Conservation (phyloP, 2,888 invertebrate genomes). For the Crocallis elinguaria region DNA sequence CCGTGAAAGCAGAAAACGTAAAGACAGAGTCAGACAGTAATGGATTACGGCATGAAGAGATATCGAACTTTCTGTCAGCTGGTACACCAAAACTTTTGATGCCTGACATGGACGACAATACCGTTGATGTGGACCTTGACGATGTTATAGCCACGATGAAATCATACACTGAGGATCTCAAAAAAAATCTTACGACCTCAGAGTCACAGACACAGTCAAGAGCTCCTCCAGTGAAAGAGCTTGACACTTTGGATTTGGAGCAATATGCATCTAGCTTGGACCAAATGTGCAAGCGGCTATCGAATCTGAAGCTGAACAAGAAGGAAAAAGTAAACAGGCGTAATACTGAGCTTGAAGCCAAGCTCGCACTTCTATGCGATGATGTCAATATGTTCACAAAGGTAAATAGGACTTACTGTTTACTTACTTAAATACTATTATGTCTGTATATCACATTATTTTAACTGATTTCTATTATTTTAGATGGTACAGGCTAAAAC, state of each 20-base stretch:
- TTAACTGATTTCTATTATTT: constrained; percentile 29
- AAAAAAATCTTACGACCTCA: constrained; percentile 49
- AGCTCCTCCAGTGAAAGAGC: constrained; percentile 26
- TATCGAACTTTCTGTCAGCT: constrained; percentile 61
- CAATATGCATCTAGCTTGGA: constrained; percentile 66
- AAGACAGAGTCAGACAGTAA: constrained; percentile 35
- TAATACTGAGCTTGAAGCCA: constrained; percentile 62
- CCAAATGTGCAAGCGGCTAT: constrained; percentile 65
- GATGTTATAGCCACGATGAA: constrained; percentile 63
- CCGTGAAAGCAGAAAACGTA: constrained; percentile 34
- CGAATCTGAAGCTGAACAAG: constrained; percentile 59
- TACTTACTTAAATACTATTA: neutral
- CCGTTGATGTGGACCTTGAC: constrained; percentile 59
- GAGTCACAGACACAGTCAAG: constrained; percentile 36
- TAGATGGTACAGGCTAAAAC: constrained; percentile 73
- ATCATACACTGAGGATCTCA: constrained; percentile 64
- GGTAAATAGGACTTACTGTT: constrained; percentile 44
- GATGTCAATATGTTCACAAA: constrained; percentile 71
- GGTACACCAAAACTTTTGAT: constrained; percentile 61
- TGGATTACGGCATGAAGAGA: constrained; percentile 54
- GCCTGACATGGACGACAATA: constrained; percentile 63
- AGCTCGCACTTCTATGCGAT: constrained; percentile 61
- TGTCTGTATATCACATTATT: neutral
- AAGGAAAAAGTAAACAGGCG: constrained; percentile 48
- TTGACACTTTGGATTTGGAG: constrained; percentile 57